A percentile compares a stretch with the other conserved stretches of the same genome.
These are phyloP conservation scores for Sminthurides bifidus DNA, from an alignment of 1,140 invertebrate genomes.

Conservation along the genomic window DNA sequence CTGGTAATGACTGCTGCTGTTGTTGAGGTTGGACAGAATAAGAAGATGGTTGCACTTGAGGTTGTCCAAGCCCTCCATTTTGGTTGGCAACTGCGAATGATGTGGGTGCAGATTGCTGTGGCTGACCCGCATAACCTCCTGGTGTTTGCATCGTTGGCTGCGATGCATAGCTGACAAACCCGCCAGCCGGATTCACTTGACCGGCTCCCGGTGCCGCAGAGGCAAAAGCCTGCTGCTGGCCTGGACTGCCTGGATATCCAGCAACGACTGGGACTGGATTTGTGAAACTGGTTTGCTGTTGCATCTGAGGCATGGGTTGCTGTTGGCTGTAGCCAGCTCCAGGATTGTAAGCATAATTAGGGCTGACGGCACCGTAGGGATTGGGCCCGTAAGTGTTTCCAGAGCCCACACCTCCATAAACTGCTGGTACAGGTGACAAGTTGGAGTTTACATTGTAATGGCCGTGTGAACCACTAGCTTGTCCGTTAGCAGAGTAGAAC, in stretches of 20 bases:
- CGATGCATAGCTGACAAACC: neutral
- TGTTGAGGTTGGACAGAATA: neutral
- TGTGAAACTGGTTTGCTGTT: too few relatives aligned
- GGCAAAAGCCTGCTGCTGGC: too few relatives aligned
- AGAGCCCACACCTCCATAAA: neutral
- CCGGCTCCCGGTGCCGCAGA: too few relatives aligned
- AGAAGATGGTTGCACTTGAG: neutral
- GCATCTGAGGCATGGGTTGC: too few relatives aligned
- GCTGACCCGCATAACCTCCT: too few relatives aligned
- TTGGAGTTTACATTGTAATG: neutral
- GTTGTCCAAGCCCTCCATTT: too few relatives aligned
- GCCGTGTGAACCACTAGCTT: too few relatives aligned
- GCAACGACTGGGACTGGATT: too few relatives aligned
- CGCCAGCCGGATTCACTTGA: too few relatives aligned
- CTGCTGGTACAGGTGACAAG: neutral
- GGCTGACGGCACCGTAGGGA: neutral
- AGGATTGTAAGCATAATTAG: neutral
- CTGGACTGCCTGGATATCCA: too few relatives aligned
- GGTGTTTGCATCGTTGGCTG: too few relatives aligned
- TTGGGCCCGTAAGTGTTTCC: neutral
- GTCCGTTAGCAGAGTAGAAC: slow-evolving; percentile 7
- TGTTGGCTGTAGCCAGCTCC: neutral
- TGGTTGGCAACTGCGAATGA: neutral
- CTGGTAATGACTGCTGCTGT: neutral
- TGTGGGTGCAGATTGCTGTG: neutral